A percentile compares a stretch with the other conserved stretches of the same genome.
These are phyloP conservation scores for Mesoclemmys tuberculata DNA, from an alignment of 2,113 vertebrate genomes.

Conservation along the genomic window DNA sequence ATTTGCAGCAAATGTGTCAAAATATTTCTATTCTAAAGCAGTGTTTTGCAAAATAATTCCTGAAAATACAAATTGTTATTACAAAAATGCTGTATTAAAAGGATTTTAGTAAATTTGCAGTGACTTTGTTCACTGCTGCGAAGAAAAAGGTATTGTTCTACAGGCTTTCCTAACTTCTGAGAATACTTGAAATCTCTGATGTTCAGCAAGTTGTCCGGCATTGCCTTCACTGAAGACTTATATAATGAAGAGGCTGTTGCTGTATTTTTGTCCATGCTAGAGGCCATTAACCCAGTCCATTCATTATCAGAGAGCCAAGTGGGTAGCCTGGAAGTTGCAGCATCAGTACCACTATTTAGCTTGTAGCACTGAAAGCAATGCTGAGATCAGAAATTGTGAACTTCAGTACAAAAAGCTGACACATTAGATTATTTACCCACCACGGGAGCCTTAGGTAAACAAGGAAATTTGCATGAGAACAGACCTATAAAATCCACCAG, in stretches of 20 bases:
- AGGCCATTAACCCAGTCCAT: conserved; percentile 67
- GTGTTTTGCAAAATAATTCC: conserved; percentile 59
- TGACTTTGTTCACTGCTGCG: conserved; percentile 58
- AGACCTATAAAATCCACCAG: conserved; percentile 55
- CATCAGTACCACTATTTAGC: conserved; percentile 49
- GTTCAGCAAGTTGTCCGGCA: conserved; percentile 70
- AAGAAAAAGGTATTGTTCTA: conserved; percentile 65
- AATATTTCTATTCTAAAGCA: conserved; percentile 63
- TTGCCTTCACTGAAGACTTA: conserved; percentile 57
- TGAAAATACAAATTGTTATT: conserved; percentile 62
- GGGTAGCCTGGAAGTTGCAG: conserved; percentile 45
- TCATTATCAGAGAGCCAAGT: conserved; percentile 46
- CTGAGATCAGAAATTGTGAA: conserved; percentile 61
- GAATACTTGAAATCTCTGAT: conserved; percentile 52
- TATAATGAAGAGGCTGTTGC: conserved; percentile 53
- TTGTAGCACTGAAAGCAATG: conserved; percentile 47
- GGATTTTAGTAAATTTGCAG: conserved; percentile 52
- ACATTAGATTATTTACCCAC: conserved; percentile 48
- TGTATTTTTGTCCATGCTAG: conserved; percentile 59
- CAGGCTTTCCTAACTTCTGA: conserved; percentile 67
- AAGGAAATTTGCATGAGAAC: conserved; percentile 53
- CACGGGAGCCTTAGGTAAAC: conserved; percentile 64
- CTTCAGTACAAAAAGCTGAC: conserved; percentile 59
- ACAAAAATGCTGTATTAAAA: conserved; percentile 57
- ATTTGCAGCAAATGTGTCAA: conserved; percentile 56